Conservation (phyloP, 2,888 invertebrate genomes). For the Epicampocera succincta region DNA sequence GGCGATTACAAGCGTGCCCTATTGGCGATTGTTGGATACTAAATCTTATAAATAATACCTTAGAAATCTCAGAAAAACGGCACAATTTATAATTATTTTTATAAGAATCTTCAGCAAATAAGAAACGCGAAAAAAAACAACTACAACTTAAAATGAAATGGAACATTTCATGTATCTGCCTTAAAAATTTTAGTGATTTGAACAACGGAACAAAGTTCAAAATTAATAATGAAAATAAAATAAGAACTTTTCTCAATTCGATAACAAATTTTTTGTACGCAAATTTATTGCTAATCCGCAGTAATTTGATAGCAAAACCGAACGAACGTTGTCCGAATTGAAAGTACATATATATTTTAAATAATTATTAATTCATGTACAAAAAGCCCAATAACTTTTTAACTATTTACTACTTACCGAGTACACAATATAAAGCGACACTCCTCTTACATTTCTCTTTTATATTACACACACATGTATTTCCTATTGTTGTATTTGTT, state of each 20-base stretch:
- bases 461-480: slow-evolving; percentile 13
- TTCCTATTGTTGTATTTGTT: slow-evolving; percentile 50
- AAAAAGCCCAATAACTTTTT: slow-evolving; percentile 60
- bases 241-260: slow-evolving; percentile 19
- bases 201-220: slow-evolving; percentile 42
- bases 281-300: slow-evolving; percentile 9
- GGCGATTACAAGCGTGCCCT: slow-evolving; percentile 96
- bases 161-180: slow-evolving; percentile 53
- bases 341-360: neutral
- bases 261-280: slow-evolving; percentile 13
- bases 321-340: neutral
- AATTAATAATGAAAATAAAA: too few species aligned
- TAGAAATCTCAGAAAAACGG: slow-evolving; percentile 51
- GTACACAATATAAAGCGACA: neutral
- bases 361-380: slow-evolving; percentile 41
- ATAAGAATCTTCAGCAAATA: neutral
- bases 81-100: slow-evolving; percentile 55
- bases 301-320: neutral
- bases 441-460: slow-evolving; percentile 31
- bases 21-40: slow-evolving; percentile 88
- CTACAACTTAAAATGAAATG: slow-evolving; percentile 59
- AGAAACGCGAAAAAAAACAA: slow-evolving; percentile 35
- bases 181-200: slow-evolving; percentile 32
- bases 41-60: slow-evolving; percentile 64
- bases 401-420: neutral